Evolutionary conservation across 2,113 vertebrate species (phyloP), one percentile per base, ranked within the genome.

Genomic region (Alces alces): DNA sequence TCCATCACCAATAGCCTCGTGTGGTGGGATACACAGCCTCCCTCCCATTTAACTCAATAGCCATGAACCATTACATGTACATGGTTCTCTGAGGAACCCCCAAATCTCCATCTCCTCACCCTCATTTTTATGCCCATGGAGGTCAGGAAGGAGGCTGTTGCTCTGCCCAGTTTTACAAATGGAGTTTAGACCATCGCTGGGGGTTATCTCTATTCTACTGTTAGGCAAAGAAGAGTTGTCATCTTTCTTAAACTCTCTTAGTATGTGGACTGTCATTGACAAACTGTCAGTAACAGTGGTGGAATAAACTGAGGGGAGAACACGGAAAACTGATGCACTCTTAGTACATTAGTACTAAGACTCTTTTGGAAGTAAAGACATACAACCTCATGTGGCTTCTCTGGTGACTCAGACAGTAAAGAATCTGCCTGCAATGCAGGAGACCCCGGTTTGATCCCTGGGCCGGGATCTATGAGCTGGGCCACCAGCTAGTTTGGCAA

Each of bases 311-410:
- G n/a, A 36, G 7, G 54, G n/a, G n/a, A 3, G 39, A 89, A 43
- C 54, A 39, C 0, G 16, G 45, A 76, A 87, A 73, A 36, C 3
- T 36, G 23, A 70, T 0, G 5, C 39, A 0, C 19, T 70, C 19
- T 70, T 23, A 70, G n/a, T 2, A 21, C 54, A 39, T 61, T 6
- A 54, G 60, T 1, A 54, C 25, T 33, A 33, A 55, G 58, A 73
- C 4, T 61, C 55, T 55, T 78, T 76, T 92, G n/a, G 25, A 92
- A 61, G 39, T 55, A 88, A 85, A 91, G 79, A 52, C n/a, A 25
- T 60, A 12, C 23, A 23, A 28, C n/a, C 52, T 58, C 15, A 21
- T 43, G 13, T 76, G 23, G 70, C 70, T 43, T 27, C 70, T 23
- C 70, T 76, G 5, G 12, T 76, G 36, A 27, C 70, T 73, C 21